Base-by-base conservation (phyloP, 2,113 vertebrate genomes). In the Scomber colias region DNA sequence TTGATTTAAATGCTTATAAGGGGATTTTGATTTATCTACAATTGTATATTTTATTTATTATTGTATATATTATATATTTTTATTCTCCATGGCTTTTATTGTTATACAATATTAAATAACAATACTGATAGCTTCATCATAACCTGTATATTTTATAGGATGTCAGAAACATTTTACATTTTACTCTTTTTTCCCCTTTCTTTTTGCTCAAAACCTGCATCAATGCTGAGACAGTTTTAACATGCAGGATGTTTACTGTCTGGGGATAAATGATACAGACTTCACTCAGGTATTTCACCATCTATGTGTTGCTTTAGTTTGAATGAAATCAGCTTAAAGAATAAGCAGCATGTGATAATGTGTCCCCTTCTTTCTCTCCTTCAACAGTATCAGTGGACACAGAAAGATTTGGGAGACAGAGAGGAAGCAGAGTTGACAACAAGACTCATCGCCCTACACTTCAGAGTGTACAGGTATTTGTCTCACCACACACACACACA, bases 391-490 rank as follows among this genome's bases (percentile, higher is more conserved):
- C 45, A 31, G 40, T 11, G 46, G 49, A 74, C 8, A 35, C 2
- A 75, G 1, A 49, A 19, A 51, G 19, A 57, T 73, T 11, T 40
- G 35, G 59, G 17, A 14, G 16, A 44, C n/a, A 35, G 69, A 49
- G 49, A 63, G 55, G n/a, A 70, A 60, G 40, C 12, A 68, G 27
- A 54, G 46, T 10, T 64, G 59, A 71, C 62, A 48, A 54, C 57
- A 49, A 60, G 21, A 64, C 53, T 10, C 75, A 46, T 3, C 48
- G 16, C 11, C 21, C 21, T 15, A n/a, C 35, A 72, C 6, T 55
- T 68, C 19, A 77, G 12, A 78, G 11, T 4, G 17, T 11, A 17
- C 30, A 79, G 66, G 66, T 83, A 82, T 80, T 85, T 46, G 30
- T 27, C 6, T 2, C 19, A 61, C 0, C 66, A 17, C 48, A 53